Base-by-base conservation (phyloP, 2,888 invertebrate genomes). In the Cephus runcator region DNA sequence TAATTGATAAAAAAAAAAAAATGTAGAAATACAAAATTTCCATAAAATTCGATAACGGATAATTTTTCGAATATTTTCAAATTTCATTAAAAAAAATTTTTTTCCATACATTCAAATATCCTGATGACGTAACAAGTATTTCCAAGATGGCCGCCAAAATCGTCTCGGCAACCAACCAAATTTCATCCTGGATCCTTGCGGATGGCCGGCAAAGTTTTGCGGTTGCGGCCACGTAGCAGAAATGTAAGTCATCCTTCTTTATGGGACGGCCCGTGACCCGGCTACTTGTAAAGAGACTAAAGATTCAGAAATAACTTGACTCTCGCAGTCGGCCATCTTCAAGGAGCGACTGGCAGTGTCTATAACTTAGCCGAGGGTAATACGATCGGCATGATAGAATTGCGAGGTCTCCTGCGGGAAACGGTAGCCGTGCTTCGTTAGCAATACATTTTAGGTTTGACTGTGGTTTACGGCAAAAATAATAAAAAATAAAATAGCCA, bases 241-340 rank as follows among this genome's bases (percentile, higher is more conserved):
- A 87, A 89, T 88, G 89, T 90, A 90, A 90, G 90, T 90, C 90
- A 88, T 87, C 88, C 85, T 90, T 90, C 88, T 90, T 90, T 90
- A 90, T 90, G 90, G 88, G 85, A 83, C 86, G 87, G 83, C 90
- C 87, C 85, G 83, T 88, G 90, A 89, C 90, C 90, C 88, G 84
- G 90, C 90, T 90, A 90, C 90, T 90, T 90, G 90, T 89, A 88
- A 90, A 90, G 87, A 87, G 88, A 87, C 90, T 89, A 89, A 90
- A 89, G 88, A 90, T 90, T 90, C 89, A 88, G 86, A 88, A 90
- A 90, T 90, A 89, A 84, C 90, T 85, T 83, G 86, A 82, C 81
- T 80, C 82, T 79, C 76, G 74, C 56, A 35, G 74, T 69, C 35
- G 68, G 34, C 15, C 33, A 81, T 83, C 79, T 76, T 82, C 82